Conservation (phyloP, 2,113 vertebrate genomes). For the Cisticola juncidis region DNA sequence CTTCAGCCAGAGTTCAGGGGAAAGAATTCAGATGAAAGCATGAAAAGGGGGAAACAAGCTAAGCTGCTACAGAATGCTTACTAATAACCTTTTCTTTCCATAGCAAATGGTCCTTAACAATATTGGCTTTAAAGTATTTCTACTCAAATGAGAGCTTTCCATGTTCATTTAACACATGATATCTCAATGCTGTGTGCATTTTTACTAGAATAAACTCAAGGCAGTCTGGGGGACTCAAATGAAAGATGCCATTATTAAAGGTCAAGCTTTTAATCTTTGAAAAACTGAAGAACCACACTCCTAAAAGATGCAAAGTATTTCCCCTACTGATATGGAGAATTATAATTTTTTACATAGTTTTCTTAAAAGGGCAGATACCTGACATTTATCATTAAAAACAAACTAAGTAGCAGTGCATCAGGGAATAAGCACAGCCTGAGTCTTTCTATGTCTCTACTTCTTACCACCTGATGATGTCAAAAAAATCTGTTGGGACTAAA, state of each 20-base stretch:
- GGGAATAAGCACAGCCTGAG: not conserved
- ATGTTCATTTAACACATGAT: conserved; percentile 29
- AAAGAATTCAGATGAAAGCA: conserved; percentile 19
- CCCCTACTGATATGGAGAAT: not conserved
- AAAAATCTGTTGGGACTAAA: not conserved
- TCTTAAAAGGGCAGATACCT: not conserved
- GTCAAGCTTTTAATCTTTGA: not conserved
- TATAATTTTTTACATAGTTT: not conserved
- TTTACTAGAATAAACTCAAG: not conserved
- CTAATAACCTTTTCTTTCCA: not conserved
- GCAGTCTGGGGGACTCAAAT: not conserved
- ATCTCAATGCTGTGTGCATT: conserved; percentile 14
- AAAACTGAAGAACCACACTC: not conserved
- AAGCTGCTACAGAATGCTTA: conserved; percentile 13
- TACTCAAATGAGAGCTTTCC: conserved; percentile 19
- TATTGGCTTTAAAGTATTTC: conserved; percentile 46
- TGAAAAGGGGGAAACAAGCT: conserved; percentile 7
- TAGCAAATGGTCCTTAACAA: not conserved
- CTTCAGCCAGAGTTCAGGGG: not conserved
- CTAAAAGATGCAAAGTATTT: conserved; percentile 5
- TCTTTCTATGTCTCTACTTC: not conserved
- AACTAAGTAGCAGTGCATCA: not conserved
- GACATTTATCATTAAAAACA: not conserved
- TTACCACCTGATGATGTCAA: not conserved
- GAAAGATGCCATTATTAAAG: conserved; percentile 16